Base-by-base conservation (phyloP, 2,113 vertebrate genomes). In the Prolemur simus region DNA sequence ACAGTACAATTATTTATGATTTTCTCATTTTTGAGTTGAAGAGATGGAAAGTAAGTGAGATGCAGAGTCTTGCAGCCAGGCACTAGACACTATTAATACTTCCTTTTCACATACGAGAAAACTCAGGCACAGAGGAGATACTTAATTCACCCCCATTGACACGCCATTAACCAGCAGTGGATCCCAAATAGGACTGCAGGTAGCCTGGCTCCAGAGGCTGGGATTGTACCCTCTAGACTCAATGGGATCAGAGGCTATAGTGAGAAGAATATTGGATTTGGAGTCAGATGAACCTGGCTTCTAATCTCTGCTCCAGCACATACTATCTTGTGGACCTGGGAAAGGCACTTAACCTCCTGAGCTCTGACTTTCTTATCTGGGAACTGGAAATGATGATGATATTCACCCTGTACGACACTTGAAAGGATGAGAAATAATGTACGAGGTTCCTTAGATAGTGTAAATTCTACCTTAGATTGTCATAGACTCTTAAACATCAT, bases 1-100 rank as follows among this genome's bases (percentile, higher is more conserved):
- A 47, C 8, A 52, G 17, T 82, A n/a, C 3, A 42, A 21, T 84
- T 56, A 52, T 45, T 68, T 15, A 54, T n/a, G 60, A n/a, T 95
- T 86, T 95, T 78, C n/a, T 89, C 37, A 73, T 39, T 83, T 97
- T 84, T 93, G 58, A 94, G 45, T 74, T 86, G 60, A 91, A 96
- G 56, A 83, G 82, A 81, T 21, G 58, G 18, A 17, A 49, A 93
- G 8, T 45, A 52, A 77, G 27, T 47, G 63, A 92, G 52, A 29
- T 45, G 23, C 74, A 76, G 64, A 82, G 34, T 68, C 37, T 82
- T 58, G 52, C 0, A 1, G 11, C 9, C 66, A 34, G 7, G 18
- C 49, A 13, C 45, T 39, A 63, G 74, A 47, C 71, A 87, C 45
- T 13, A 54, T 12, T 49, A 25, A 58, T 47, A 9, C 4, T 25